phyloP scores from a whole-genome alignment of 2,113 vertebrate species.

The Pteronura brasiliensis region DNA sequence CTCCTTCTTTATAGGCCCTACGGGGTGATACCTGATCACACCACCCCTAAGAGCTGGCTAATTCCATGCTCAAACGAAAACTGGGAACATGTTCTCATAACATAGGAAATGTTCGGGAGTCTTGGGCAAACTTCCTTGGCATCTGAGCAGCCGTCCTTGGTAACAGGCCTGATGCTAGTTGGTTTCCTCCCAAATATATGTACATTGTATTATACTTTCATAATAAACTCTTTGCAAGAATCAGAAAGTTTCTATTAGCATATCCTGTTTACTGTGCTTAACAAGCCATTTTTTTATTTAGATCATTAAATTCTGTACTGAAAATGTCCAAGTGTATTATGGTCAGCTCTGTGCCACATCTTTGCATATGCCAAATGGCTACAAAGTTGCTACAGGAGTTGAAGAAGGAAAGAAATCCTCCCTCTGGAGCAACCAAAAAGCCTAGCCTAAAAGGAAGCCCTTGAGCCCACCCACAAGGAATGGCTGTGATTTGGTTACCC shows the following conservation, averaged over 20 bases:
- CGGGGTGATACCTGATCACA: not conserved
- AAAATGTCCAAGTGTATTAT: not conserved
- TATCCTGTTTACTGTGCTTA: not conserved
- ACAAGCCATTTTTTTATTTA: not conserved
- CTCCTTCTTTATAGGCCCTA: not conserved
- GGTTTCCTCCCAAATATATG: not conserved
- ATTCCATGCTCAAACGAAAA: not conserved
- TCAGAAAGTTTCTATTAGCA: not conserved
- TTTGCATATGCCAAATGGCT: too few relatives aligned
- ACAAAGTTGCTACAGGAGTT: not conserved
- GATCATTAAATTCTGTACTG: not conserved
- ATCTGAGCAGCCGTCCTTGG: not conserved
- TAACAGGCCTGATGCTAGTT: not conserved
- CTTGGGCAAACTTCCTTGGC: not conserved
- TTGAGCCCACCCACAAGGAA: not conserved
- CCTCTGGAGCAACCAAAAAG: not conserved
- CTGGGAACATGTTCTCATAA: too few relatives aligned
- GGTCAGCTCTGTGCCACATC: not conserved
- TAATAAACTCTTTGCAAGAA: not conserved
- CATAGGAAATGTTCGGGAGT: not conserved
- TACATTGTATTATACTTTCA: not conserved
- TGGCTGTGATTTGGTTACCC: not conserved
- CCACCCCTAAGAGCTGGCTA: rapidly evolving
- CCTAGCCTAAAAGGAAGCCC: not conserved
- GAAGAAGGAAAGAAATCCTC: not conserved